These are phyloP conservation scores for Microplitis demolitor DNA, from an alignment of 1,140 invertebrate species.

Conservation along the genomic window DNA sequence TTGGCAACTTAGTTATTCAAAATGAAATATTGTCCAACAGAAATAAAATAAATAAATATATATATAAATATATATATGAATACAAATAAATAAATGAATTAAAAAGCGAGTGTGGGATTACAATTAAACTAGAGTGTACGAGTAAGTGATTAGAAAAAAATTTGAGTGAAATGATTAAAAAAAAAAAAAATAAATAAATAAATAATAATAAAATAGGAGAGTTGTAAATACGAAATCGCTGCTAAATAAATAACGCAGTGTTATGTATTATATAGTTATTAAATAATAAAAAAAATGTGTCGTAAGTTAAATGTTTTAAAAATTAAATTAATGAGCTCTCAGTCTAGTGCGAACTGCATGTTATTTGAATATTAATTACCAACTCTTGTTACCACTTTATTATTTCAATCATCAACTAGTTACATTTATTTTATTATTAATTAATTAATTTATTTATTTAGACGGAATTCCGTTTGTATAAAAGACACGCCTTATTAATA, in stretches of 20 bases:
- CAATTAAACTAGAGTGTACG: background rate
- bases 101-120: background rate
- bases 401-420: too few relatives aligned
- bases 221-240: constrained; percentile 37
- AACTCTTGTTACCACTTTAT: too few relatives aligned
- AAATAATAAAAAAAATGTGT: constrained; percentile 21
- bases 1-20: constrained; percentile 45
- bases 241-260: constrained; percentile 32
- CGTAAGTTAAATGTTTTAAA: constrained; percentile 27
- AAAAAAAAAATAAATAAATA: constrained; percentile 22
- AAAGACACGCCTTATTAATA: too few relatives aligned
- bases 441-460: too few relatives aligned
- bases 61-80: background rate
- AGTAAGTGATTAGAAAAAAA: constrained; percentile 13
- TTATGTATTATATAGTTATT: constrained; percentile 38
- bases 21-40: constrained; percentile 20
- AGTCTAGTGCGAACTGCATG: too few relatives aligned
- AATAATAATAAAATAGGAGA: constrained; percentile 29
- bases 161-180: constrained; percentile 13
- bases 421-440: too few relatives aligned
- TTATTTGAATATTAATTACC: background rate
- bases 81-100: background rate
- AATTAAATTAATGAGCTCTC: background rate
- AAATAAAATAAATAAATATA: constrained; percentile 12
- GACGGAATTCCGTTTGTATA: too few relatives aligned